Percentiles rank a stretch among this genome's conserved stretches.
phyloP scores from a whole-genome alignment of 2,888 invertebrate species.

The Netelia inedita region DNA sequence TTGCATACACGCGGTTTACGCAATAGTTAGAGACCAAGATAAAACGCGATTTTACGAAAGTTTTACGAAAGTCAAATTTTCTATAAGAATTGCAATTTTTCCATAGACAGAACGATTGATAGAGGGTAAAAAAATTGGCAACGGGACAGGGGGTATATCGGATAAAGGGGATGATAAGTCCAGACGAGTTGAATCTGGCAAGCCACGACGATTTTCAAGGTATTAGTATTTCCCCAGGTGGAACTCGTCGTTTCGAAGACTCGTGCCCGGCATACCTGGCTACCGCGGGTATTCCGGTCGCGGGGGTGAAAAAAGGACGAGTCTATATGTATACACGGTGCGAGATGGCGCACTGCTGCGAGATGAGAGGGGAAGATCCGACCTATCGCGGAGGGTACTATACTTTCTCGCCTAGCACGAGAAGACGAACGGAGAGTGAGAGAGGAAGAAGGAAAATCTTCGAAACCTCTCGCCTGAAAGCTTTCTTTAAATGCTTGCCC shows the following conservation, averaged over 20 bases:
- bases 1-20: not conserved
- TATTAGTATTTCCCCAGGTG: constrained; percentile 73
- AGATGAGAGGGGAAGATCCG: not conserved
- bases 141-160: not conserved
- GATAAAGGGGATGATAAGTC: not conserved
- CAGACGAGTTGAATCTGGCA: not conserved
- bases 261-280: constrained; percentile 70
- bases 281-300: not conserved
- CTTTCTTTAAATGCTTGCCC: constrained; percentile 68
- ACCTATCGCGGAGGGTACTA: constrained; percentile 22
- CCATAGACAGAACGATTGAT: no score
- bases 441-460: constrained; percentile 42
- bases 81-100: no score
- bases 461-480: constrained; percentile 60
- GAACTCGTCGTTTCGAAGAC: constrained; percentile 69
- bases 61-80: no score
- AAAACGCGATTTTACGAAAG: not conserved
- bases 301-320: constrained; percentile 10
- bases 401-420: constrained; percentile 5
- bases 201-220: constrained; percentile 25
- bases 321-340: not conserved
- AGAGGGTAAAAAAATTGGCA: not conserved
- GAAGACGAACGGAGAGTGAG: constrained; percentile 10
- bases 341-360: not conserved
- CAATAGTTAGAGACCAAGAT: not conserved